Evolutionary conservation across 2,888 invertebrate species (phyloP).

Genomic region (Dysmachus trigonus): DNA sequence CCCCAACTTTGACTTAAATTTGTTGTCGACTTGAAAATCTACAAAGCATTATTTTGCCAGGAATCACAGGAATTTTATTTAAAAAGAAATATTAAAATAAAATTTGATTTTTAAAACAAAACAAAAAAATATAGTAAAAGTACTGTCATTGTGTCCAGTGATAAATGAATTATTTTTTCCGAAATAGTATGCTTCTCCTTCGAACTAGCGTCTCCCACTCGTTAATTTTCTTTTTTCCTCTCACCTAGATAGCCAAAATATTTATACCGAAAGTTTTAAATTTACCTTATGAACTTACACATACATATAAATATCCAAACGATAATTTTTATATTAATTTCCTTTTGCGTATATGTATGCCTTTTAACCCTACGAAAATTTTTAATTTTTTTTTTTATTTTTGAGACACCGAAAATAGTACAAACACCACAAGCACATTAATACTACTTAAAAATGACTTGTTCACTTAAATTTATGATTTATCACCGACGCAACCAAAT

Average conservation of each 20-base stretch:
- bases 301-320: slow-evolving; percentile 35
- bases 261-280: slow-evolving; percentile 24
- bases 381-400: not conserved
- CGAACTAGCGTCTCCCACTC: not conserved
- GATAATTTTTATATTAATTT: slow-evolving; percentile 6
- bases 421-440: slow-evolving; percentile 22
- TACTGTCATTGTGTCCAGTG: slow-evolving; percentile 27
- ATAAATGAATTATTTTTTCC: slow-evolving; percentile 14
- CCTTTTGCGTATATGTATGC: slow-evolving; percentile 19
- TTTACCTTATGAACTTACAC: slow-evolving; percentile 4
- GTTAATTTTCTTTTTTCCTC: not conserved
- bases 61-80: slow-evolving; percentile 46
- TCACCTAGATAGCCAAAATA: slow-evolving; percentile 5
- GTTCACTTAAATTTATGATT: not conserved
- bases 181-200: not conserved
- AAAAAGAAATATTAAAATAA: not conserved
- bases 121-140: not conserved
- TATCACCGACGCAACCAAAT: slow-evolving; percentile 32
- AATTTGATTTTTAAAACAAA: slow-evolving; percentile 25
- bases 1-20: not conserved
- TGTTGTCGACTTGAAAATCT: not conserved
- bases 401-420: slow-evolving; percentile 29
- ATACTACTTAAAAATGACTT: not conserved
- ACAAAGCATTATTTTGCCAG: slow-evolving; percentile 30
- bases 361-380: not conserved